Evolutionary conservation across 2,113 vertebrate species (phyloP), one percentile per base, ranked within the genome.

Genomic region (Cheirogaleus medius): DNA sequence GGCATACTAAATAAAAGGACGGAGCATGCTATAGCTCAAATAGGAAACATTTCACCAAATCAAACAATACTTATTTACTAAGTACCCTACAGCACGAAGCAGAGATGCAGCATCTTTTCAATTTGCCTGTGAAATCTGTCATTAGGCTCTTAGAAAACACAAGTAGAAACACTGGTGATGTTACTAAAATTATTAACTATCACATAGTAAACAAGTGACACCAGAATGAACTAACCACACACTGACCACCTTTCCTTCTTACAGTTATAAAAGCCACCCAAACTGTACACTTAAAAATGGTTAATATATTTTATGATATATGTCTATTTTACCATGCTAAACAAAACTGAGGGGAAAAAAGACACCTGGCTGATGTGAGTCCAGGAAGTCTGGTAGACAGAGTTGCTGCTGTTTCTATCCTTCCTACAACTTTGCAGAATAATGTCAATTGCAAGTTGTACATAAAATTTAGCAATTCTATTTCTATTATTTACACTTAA

Each of bases 11-110:
- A 82, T 25, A 15, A 82, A 83, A n/a, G 63, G 12, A 56, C 13
- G 52, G 12, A 58, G n/a, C 0, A 0, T 25, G 7, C 11, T 29
- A 8, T 3, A 56, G 14, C 34, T 73, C 82, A 44, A 42, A 68
- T 0, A 42, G 44, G 34, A 58, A 56, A 78, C 21, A 39, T 9
- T 25, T 42, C 86, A 52, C 27, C 52, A 63, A 71, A 20, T 58
- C 71, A 74, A n/a, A 68, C 64, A 52, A 54, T 13, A 34, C 54
- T 56, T 13, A 34, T 20, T 56, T 13, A 14, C 34, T 66, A 60
- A 23, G 13, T 17, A 60, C 60, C 21, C 32, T 8, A 21, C 49
- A 23, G 21, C 6, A 21, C 0, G 6, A 32, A 15, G 6, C 8
- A 42, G 17, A 95, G 63, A 34, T 18, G 15, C 12, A 17, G 44